Percentiles rank a stretch among this genome's conserved stretches.
phyloP scores from a whole-genome alignment of 2,113 vertebrate species.

The Oncorhynchus nerka region DNA sequence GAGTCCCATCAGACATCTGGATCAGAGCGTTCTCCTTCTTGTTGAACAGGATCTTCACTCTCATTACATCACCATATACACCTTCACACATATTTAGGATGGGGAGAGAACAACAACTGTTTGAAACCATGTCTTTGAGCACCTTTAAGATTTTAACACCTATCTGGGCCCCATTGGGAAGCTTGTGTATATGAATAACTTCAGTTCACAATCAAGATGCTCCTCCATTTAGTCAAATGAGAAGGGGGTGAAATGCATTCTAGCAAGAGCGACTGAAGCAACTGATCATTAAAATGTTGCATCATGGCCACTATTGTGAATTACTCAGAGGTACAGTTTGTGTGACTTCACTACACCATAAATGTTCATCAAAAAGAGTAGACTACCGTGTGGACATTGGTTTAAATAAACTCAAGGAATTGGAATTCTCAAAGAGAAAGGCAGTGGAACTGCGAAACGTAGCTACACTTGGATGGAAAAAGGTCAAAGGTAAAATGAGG shows the following conservation, averaged over 20 bases:
- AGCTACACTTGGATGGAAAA: neutral
- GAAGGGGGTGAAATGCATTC: neutral
- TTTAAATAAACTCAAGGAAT: neutral
- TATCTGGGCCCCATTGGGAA: neutral
- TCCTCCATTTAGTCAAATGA: conserved; percentile 12
- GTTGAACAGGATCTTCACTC: conserved; percentile 96
- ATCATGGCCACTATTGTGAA: neutral
- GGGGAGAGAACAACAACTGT: neutral
- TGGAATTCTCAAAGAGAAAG: conserved; percentile 23
- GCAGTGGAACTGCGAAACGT: neutral
- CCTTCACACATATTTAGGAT: conserved; percentile 47
- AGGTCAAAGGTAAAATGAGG: neutral
- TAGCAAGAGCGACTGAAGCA: neutral
- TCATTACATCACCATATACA: conserved; percentile 73
- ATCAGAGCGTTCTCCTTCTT: conserved; percentile 95
- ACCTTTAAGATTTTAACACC: neutral
- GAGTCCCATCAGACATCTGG: conserved; percentile 91
- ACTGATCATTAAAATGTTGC: neutral
- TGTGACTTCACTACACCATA: neutral
- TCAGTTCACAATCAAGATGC: conserved; percentile 42
- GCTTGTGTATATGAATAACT: conserved; percentile 24
- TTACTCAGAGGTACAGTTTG: neutral
- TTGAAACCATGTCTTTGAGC: neutral
- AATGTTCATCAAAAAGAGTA: too few relatives aligned
- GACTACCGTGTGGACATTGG: too few relatives aligned